A percentile compares a stretch with the other conserved stretches of the same genome.
Evolutionary conservation across 2,797 vertebrate genomes (phyloP).

Genomic region (Enteromius argenteus): DNA sequence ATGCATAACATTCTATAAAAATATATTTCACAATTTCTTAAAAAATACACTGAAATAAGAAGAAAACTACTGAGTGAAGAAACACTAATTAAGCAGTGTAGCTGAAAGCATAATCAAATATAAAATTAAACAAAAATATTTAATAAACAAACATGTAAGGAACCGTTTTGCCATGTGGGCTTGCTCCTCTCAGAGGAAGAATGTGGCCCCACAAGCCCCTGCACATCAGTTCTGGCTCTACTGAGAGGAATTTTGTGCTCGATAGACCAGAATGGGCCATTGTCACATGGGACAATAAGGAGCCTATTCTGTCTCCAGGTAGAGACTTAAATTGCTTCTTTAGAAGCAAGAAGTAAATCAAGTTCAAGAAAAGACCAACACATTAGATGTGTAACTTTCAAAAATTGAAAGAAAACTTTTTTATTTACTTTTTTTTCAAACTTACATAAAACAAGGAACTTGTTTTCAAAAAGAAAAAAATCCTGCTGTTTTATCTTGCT

Average conservation of each 20-base stretch:
- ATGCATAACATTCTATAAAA: not conserved
- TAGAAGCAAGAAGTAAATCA: not conserved
- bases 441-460: not conserved
- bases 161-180: not conserved
- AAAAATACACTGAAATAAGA: not conserved
- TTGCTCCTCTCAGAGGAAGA: not conserved
- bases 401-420: not conserved
- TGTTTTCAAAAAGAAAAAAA: not conserved
- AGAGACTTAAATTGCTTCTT: conserved; percentile 39
- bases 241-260: conserved; percentile 42
- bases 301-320: conserved; percentile 37
- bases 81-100: not conserved
- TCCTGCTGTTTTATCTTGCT: not conserved
- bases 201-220: not conserved
- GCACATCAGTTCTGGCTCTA: conserved; percentile 32
- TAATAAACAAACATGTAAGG: not conserved
- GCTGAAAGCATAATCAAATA: not conserved
- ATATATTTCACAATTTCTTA: not conserved
- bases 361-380: not conserved
- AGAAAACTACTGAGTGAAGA: not conserved
- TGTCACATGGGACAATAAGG: conserved; percentile 48
- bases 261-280: conserved; percentile 33
- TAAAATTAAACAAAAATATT: not conserved
- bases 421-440: not conserved
- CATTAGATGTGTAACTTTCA: not conserved